Base-by-base conservation (phyloP, 2,888 invertebrate species). In the Phaonia tiefii region DNA sequence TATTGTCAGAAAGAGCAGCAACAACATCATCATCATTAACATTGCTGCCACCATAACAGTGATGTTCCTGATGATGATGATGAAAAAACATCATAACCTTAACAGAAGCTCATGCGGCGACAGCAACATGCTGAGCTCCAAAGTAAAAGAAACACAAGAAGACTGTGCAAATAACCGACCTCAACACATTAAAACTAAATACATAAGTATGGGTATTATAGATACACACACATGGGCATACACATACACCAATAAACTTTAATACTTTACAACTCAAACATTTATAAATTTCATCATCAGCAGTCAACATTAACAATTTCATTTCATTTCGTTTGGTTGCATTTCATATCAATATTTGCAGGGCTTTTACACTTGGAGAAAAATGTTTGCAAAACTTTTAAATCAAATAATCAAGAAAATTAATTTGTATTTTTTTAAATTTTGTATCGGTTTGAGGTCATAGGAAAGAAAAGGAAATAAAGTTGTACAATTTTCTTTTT, bases 251-350 rank as follows among this genome's bases (percentile, higher is more conserved):
- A 67, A 73, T 78, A 78, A 75, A 77, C 78, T 75, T 75, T 77
- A 78, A 77, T 81, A 78, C 70, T 81, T 81, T 77, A 78, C 75
- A 81, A 75, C 71, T 71, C 60, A 75, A 81, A 81, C 71, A 81
- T 81, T 81, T 81, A 78, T 81, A 67, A 75, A 72, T 75, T 77
- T 67, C 56, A 26, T 73, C 70, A 66, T 13, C 70, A 54, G 20
- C 70, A 37, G 42, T 54, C 56, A 20, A 51, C 22, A 51, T 51
- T 20, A 7, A 10, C 17, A 17, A 37, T 60, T 39, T 8, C 37
- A 60, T 39, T 60, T 60, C 39, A 60, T 58, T 58, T 58, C 58
- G 15, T 60, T 60, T 60, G 15, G 20, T 11, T 58, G 58, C 37
- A 39, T 20, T 39, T 39, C 20, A 20, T 51, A 51, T 8, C 51